These are phyloP conservation scores for Acyrthosiphon pisum DNA, from an alignment of 1,140 invertebrate species.

Conservation along the genomic window DNA sequence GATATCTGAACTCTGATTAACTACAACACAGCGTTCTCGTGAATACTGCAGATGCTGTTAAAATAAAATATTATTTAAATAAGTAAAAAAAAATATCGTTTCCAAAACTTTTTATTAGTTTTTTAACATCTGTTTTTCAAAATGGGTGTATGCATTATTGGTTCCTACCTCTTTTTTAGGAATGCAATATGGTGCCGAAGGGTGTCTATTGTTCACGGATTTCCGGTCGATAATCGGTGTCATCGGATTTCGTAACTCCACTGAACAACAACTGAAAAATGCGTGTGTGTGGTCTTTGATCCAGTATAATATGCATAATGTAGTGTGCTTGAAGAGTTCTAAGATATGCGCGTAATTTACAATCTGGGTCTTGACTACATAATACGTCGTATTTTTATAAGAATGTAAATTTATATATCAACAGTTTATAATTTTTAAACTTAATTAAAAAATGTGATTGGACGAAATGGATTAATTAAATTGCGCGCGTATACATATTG, in stretches of 20 bases:
- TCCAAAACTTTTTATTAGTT: background rate
- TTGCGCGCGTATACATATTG: background rate
- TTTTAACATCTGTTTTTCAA: background rate
- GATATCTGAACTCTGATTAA: background rate
- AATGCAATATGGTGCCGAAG: background rate
- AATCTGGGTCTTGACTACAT: background rate
- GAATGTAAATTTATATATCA: background rate
- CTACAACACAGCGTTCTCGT: background rate
- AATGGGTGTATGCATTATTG: background rate
- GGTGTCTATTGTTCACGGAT: conserved; percentile 26
- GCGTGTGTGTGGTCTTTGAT: background rate
- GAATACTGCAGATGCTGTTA: background rate
- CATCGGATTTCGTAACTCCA: background rate
- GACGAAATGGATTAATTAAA: background rate
- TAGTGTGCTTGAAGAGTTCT: background rate
- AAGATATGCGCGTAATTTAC: background rate
- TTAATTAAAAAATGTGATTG: background rate
- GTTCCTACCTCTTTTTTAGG: background rate
- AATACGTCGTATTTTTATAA: background rate
- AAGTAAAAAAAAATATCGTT: background rate
- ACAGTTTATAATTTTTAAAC: background rate
- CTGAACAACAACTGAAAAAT: background rate
- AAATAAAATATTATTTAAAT: background rate
- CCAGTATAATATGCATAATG: background rate
- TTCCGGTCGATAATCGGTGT: background rate